Evolutionary conservation across 1,140 invertebrate species (phyloP), one percentile per base, ranked within the genome.

Genomic region (Drosophila fuyamai): DNA sequence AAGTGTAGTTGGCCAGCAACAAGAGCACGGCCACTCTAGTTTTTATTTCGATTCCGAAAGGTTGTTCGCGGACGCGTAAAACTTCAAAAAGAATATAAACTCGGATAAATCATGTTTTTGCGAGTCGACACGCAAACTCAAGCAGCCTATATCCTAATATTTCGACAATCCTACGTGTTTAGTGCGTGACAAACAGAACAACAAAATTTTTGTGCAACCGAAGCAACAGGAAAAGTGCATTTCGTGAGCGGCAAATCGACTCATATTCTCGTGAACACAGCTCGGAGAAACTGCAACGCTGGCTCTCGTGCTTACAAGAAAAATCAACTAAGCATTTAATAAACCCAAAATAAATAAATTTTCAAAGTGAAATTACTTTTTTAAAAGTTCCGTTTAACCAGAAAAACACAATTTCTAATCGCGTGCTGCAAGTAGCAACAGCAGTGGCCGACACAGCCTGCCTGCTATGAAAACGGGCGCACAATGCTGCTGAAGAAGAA

Each of bases 401-500:
- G 14, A 32, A 68, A 81, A 86, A 81, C 67, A 48, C 61, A 12
- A 48, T 65, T 66, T 65, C 1, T 35, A 23, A 65, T 47, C 44
- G 60, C 63, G 44, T 48, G 63, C 48, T 67, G 63, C 60, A 67
- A 47, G 66, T 57, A 56, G 14, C 16, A 56, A 13, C 18, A 36
- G 9, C 23, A 16, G 16, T 50, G n/a, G 18, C 65, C 44, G 36
- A 71, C 55, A 48, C 8, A 41, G 48, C 36, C 51, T 48, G 51
- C 27, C 65, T 70, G 68, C 66, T 72, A 71, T 72, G 65, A 57
- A 35, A 50, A 14, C 67, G 47, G 18, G 46, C 61, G 75, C 71
- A 90, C 54, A 78, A 92, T 92, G 90, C 86, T 92, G 68, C 76
- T 92, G 62, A 92, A 92, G 79, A 92, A 92, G 90, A 91, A 92